These are phyloP conservation scores for Sympetrum striolatum DNA, from an alignment of 2,888 invertebrate genomes.

Conservation along the genomic window DNA sequence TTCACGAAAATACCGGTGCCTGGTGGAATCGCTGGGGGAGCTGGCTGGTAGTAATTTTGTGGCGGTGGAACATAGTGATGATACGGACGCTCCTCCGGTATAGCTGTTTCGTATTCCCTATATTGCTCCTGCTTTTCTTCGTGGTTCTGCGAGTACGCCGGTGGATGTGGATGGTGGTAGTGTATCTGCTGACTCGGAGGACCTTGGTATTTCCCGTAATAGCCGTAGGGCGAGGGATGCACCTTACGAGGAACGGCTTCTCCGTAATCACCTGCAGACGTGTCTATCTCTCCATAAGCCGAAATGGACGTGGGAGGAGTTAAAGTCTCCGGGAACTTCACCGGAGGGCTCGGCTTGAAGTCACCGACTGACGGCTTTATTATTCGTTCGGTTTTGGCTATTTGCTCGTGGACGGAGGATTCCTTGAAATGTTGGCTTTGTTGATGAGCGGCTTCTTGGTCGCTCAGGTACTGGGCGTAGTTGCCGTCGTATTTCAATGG, in stretches of 20 bases:
- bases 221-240: background rate
- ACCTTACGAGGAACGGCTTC: background rate
- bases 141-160: background rate
- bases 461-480: background rate
- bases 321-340: conserved; percentile 4
- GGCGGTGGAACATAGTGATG: background rate
- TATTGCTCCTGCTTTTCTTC: background rate
- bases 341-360: conserved; percentile 1
- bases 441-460: background rate
- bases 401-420: background rate
- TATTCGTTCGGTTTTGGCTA: background rate
- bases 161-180: background rate
- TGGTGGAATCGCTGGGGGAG: background rate
- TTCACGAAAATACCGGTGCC: background rate
- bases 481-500: background rate
- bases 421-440: background rate
- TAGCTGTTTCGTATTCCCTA: background rate
- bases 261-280: background rate
- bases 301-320: background rate
- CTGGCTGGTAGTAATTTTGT: background rate
- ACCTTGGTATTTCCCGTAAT: background rate
- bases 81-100: background rate
- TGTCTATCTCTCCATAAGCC: background rate
- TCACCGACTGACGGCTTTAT: background rate
- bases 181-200: background rate